A percentile compares a stretch with the other conserved stretches of the same genome.
These are phyloP conservation scores for Napeogenes sylphis DNA, from an alignment of 2,888 invertebrate species.

Conservation along the genomic window DNA sequence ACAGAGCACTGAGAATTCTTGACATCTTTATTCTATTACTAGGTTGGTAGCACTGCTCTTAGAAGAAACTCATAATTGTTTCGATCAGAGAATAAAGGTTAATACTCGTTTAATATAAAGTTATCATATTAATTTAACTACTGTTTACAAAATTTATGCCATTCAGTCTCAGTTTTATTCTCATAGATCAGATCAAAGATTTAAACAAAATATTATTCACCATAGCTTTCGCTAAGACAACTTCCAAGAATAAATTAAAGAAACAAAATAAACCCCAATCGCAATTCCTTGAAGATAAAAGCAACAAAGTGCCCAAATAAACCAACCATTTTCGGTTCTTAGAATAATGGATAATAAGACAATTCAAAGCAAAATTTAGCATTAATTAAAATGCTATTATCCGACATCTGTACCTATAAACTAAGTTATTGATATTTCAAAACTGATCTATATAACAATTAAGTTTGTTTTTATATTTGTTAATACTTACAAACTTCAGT, in stretches of 20 bases:
- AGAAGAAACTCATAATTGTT: too few relatives aligned
- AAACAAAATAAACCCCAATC: not conserved
- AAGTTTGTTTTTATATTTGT: not conserved
- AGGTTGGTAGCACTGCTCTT: too few relatives aligned
- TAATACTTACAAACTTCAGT: not conserved
- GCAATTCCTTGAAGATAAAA: not conserved
- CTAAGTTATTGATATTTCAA: not conserved
- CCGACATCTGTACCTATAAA: not conserved
- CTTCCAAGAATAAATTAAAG: constrained; percentile 1
- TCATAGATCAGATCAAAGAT: not conserved
- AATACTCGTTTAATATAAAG: too few relatives aligned
- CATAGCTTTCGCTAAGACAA: not conserved
- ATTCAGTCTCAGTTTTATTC: not conserved
- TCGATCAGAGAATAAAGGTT: too few relatives aligned
- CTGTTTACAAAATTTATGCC: too few relatives aligned
- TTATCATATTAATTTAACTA: too few relatives aligned
- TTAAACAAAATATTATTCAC: not conserved
- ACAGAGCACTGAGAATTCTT: constrained; percentile 16
- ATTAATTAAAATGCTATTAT: not conserved
- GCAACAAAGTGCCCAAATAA: constrained; percentile 17
- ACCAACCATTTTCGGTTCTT: constrained; percentile 16
- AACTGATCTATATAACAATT: not conserved
- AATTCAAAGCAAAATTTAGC: not conserved
- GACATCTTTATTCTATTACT: constrained; percentile 13
- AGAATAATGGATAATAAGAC: constrained; percentile 2